Conservation (phyloP, 2,113 vertebrate species). For the Alligator sinensis region DNA sequence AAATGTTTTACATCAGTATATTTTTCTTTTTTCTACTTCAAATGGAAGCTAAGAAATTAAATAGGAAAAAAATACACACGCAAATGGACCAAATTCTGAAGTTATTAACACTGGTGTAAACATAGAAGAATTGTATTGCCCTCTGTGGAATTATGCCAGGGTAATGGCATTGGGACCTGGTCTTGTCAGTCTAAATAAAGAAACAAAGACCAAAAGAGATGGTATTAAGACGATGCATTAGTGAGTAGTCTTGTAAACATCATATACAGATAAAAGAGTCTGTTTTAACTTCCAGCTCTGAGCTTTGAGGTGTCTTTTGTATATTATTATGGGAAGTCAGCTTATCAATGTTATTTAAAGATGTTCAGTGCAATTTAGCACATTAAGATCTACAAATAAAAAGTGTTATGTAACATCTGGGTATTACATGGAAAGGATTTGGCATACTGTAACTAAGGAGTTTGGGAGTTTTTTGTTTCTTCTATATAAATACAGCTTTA, state of each 20-base stretch:
- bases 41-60: conserved; percentile 1
- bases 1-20: not conserved
- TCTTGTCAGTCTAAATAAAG: not conserved
- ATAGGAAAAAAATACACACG: not conserved
- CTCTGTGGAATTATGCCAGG: not conserved
- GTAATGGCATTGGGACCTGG: not conserved
- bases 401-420: not conserved
- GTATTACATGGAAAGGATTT: not conserved
- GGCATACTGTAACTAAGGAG: not conserved
- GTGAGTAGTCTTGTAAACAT: not conserved
- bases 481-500: not conserved
- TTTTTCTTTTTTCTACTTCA: not conserved
- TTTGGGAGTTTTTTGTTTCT: not conserved
- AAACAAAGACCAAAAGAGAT: not conserved
- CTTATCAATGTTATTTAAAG: not conserved
- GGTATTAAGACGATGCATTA: not conserved
- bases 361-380: not conserved
- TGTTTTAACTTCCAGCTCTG: not conserved
- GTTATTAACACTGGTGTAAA: not conserved
- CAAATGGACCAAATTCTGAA: not conserved
- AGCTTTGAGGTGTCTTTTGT: not conserved
- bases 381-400: not conserved
- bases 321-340: not conserved
- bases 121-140: not conserved
- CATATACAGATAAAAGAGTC: not conserved